Evolutionary conservation across 2,888 invertebrate species (phyloP).

Genomic region (Ditylenchus weischeri): DNA sequence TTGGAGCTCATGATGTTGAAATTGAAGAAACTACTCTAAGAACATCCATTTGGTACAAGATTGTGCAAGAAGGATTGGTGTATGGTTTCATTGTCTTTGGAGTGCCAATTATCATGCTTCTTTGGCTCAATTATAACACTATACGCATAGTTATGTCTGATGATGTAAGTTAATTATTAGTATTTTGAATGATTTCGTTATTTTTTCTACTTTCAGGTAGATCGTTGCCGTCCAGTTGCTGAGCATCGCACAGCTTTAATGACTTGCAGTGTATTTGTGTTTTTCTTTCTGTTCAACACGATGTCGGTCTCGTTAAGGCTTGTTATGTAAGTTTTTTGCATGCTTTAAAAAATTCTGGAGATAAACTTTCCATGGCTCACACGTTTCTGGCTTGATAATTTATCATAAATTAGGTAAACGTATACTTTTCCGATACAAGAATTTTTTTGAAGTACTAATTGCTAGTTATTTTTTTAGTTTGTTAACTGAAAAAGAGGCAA

Average conservation of each 20-base stretch:
- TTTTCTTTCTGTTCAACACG: slow-evolving; percentile 45
- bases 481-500: too few relatives aligned
- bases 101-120: slow-evolving; percentile 40
- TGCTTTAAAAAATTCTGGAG: too few relatives aligned
- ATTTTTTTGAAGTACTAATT: too few relatives aligned
- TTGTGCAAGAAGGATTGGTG: slow-evolving; percentile 44
- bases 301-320: slow-evolving; percentile 42
- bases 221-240: slow-evolving; percentile 33
- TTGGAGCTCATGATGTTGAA: slow-evolving; percentile 8
- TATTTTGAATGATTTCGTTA: not conserved
- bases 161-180: slow-evolving; percentile 27
- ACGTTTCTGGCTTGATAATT: too few relatives aligned
- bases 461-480: too few relatives aligned
- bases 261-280: slow-evolving; percentile 45
- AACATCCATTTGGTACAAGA: slow-evolving; percentile 26
- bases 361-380: too few relatives aligned
- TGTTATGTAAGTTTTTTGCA: slow-evolving; percentile 32
- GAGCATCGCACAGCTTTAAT: slow-evolving; percentile 45
- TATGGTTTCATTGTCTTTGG: slow-evolving; percentile 48
- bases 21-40: slow-evolving; percentile 20
- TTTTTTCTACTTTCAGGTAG: slow-evolving; percentile 20
- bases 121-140: slow-evolving; percentile 46
- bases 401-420: too few relatives aligned
- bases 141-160: slow-evolving; percentile 35
- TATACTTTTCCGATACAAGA: too few relatives aligned